Evolutionary conservation across 2,113 vertebrate genomes (phyloP), one percentile per base, ranked within the genome.

Genomic region (Macrotus californicus): DNA sequence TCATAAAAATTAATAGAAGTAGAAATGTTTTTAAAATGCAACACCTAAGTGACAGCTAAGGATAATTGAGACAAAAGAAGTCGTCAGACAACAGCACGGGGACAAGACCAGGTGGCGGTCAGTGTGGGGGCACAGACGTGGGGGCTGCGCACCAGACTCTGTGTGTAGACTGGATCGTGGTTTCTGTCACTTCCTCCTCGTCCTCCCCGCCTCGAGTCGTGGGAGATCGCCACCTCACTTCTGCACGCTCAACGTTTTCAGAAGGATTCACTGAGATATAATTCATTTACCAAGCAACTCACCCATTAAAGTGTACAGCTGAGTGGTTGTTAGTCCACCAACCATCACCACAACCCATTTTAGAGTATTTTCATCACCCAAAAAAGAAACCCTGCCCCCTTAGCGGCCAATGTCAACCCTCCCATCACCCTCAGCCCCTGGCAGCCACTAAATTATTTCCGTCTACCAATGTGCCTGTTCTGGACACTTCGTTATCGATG

Each of bases 121-220:
- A 18, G 8, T 31, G 11, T 24, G 10, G 61, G 70, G 19, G 10
- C 10, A 29, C 18, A 2, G 12, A 29, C 31, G 13, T 15, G 21
- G 15, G 16, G n/a, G 26, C 48, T 0, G 29, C 16, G 16, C 0
- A 67, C 2, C 41, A 29, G 31, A 50, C 19, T 14, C 15, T 8
- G 12, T 3, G 1, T 16, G 16, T 43, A 24, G 21, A 26, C 11
- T 52, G 54, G 10, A 39, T 21, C 36, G 0, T 5, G 14, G 31
- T 34, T 66, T 46, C 39, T 36, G n/a, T 46, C 41, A 41, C 67
- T 19, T 12, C 15, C 18, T 15, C 21, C 46, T n/a, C n/a, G n/a
- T n/a, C 4, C 21, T 15, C 22, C 15, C 24, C 14, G 21, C 41
- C 61, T 22, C 52, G 3, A 41, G 24, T 18, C 8, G 4, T 12